Conservation (phyloP, 2,113 vertebrate species). For the Microcebus jonahi region DNA sequence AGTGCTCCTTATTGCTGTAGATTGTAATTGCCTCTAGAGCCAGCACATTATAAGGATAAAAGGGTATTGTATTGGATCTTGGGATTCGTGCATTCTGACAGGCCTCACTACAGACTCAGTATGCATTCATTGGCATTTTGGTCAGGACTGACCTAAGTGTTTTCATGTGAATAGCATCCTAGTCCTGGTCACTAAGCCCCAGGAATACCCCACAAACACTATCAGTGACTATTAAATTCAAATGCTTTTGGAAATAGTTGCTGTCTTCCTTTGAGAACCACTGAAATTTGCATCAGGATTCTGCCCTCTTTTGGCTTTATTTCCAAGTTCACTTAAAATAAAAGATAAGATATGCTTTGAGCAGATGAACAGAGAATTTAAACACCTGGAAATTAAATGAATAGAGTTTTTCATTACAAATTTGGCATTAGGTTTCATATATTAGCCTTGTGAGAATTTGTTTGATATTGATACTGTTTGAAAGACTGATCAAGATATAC, state of each 20-base stretch:
- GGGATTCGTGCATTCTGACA: neutral
- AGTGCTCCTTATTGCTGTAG: neutral
- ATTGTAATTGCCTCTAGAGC: neutral
- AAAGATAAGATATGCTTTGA: neutral
- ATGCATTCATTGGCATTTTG: constrained; percentile 1
- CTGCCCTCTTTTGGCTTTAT: neutral
- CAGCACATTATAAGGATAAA: neutral
- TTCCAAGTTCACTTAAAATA: neutral
- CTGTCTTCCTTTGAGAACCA: neutral
- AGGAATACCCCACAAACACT: neutral
- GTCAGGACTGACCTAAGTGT: neutral
- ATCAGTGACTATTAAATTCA: neutral
- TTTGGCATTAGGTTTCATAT: neutral
- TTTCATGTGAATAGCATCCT: neutral
- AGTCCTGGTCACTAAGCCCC: neutral
- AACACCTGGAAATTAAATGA: constrained; percentile 12
- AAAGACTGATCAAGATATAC: neutral
- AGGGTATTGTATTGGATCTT: neutral
- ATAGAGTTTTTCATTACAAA: neutral
- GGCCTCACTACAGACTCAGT: neutral
- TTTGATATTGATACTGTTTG: neutral
- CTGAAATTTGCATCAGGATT: neutral
- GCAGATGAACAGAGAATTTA: neutral
- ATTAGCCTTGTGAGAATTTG: neutral
- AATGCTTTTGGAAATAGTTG: neutral